phyloP scores from a whole-genome alignment of 1,140 invertebrate species.

The Drosophila saltans region DNA sequence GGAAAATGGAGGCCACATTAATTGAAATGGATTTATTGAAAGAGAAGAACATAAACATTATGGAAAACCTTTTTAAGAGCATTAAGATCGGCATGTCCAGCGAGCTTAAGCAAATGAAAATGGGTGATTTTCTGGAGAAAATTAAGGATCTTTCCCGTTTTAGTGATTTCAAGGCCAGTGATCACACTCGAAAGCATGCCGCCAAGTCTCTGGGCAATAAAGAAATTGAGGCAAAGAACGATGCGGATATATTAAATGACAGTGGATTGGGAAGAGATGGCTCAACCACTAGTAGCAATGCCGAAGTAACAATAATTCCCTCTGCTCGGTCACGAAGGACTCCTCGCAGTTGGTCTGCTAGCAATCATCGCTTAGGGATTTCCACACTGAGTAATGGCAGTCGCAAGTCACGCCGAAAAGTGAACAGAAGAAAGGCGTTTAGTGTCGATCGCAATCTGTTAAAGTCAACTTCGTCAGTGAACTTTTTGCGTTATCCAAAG shows the following conservation, averaged over 20 bases:
- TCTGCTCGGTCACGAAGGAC: conserved; percentile 44
- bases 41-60: conserved; percentile 31
- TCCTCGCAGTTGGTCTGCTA: conserved; percentile 70
- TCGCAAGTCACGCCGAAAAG: conserved; percentile 67
- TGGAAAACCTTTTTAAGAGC: conserved; percentile 44
- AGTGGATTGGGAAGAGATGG: conserved; percentile 53
- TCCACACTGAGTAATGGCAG: conserved; percentile 28
- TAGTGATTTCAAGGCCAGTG: conserved; percentile 61
- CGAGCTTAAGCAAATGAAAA: conserved; percentile 62
- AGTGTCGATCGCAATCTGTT: conserved; percentile 79
- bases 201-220: too few species aligned
- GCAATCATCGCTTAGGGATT: conserved; percentile 26
- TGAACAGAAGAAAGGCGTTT: conserved; percentile 61
- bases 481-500: conserved; percentile 85
- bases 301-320: background rate
- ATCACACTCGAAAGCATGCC: conserved; percentile 55
- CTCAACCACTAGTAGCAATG: conserved; percentile 30
- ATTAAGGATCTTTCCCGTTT: conserved; percentile 46
- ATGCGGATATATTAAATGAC: conserved; percentile 56
- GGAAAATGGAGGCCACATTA: conserved; percentile 57
- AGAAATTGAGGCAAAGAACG: conserved; percentile 7
- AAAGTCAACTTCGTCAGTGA: conserved; percentile 84
- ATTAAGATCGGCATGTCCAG: conserved; percentile 44
- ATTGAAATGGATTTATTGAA: conserved; percentile 54
- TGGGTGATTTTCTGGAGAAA: conserved; percentile 42